A percentile compares a stretch with the other conserved stretches of the same genome.
These are phyloP conservation scores for Diarsia dahlii DNA, from an alignment of 2,888 invertebrate species.

Conservation along the genomic window DNA sequence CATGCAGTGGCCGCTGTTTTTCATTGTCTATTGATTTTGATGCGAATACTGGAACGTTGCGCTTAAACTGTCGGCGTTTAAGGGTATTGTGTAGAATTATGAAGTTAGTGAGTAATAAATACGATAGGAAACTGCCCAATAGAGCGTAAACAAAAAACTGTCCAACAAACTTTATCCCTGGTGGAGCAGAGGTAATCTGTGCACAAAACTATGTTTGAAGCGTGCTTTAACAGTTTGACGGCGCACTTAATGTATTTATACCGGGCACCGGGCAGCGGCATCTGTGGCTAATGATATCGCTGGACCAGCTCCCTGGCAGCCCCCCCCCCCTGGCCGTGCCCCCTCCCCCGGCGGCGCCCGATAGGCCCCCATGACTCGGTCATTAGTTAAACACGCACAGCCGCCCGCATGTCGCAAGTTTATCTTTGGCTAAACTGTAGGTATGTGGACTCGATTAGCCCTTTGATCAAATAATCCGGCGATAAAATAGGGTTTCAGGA, in stretches of 20 bases:
- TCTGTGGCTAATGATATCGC: slow-evolving; percentile 91
- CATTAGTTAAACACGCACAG: slow-evolving; percentile 91
- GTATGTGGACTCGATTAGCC: slow-evolving; percentile 90
- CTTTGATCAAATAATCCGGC: slow-evolving; percentile 90
- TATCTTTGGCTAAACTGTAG: slow-evolving; percentile 90
- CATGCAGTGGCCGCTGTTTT: slow-evolving; percentile 88
- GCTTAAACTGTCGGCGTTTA: slow-evolving; percentile 75
- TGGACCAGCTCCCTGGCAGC: slow-evolving; percentile 76
- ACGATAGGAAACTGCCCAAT: not conserved
- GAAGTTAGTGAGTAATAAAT: slow-evolving; percentile 36
- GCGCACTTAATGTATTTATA: slow-evolving; percentile 90
- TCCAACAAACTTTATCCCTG: slow-evolving; percentile 43
- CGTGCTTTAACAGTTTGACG: slow-evolving; percentile 89
- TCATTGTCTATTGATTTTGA: slow-evolving; percentile 89
- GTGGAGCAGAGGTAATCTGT: slow-evolving; percentile 64
- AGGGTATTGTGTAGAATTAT: slow-evolving; percentile 57
- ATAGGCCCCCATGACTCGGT: slow-evolving; percentile 86
- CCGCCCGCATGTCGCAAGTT: slow-evolving; percentile 90
- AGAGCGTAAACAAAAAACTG: slow-evolving; percentile 49
- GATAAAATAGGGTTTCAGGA: slow-evolving; percentile 89
- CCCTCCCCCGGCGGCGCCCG: slow-evolving; percentile 61
- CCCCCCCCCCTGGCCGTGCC: slow-evolving; percentile 32
- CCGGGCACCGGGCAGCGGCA: slow-evolving; percentile 87
- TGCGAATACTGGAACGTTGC: slow-evolving; percentile 69
- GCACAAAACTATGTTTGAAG: slow-evolving; percentile 78